These are phyloP conservation scores for Pelecanus crispus DNA, from an alignment of 2,113 vertebrate genomes.

Conservation along the genomic window DNA sequence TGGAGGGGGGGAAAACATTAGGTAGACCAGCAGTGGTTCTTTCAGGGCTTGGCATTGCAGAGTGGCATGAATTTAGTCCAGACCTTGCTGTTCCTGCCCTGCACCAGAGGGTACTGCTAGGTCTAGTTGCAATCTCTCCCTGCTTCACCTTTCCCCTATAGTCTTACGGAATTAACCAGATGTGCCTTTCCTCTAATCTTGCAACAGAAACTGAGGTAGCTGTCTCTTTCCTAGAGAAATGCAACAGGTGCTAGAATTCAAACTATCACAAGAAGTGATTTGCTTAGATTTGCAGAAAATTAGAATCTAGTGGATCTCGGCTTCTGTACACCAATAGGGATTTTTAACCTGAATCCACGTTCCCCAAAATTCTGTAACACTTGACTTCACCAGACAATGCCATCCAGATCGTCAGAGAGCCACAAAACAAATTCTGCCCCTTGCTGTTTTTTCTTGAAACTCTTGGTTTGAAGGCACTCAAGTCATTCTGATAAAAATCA, in stretches of 20 bases:
- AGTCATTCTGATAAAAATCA: background rate
- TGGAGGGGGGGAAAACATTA: background rate
- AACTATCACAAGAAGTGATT: background rate
- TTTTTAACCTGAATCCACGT: background rate
- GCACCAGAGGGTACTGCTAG: background rate
- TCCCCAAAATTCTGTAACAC: background rate
- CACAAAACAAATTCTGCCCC: background rate
- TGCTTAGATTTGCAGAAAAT: background rate
- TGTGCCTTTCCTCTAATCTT: background rate
- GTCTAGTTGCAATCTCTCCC: background rate
- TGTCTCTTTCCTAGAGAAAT: background rate
- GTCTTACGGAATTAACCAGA: background rate
- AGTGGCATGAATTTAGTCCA: background rate
- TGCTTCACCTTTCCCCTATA: background rate
- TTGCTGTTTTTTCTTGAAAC: background rate
- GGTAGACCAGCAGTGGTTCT: background rate
- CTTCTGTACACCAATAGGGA: background rate
- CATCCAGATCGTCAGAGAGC: background rate
- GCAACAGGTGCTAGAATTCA: background rate
- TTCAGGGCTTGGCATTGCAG: background rate
- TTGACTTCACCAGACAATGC: background rate
- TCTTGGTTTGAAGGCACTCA: background rate
- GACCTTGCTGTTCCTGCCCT: background rate
- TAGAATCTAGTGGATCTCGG: background rate
- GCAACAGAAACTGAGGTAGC: background rate